Percentiles rank a stretch among this genome's conserved stretches.
phyloP scores from a whole-genome alignment of 30 jellyfish, hydroid and myxozoan species.

The Sanderia malayensis region DNA sequence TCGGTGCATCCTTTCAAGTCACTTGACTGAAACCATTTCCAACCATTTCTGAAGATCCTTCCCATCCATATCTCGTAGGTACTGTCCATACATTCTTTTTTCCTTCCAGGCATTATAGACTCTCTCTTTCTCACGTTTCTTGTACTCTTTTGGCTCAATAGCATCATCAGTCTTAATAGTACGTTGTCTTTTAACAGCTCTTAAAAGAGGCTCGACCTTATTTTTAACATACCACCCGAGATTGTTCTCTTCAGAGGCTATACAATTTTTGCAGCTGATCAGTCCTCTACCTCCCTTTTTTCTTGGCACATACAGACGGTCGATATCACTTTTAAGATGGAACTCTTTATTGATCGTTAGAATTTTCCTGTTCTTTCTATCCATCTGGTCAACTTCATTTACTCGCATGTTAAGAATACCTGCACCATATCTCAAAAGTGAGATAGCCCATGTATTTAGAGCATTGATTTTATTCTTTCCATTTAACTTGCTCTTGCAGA shows the following conservation, averaged over 20 bases:
- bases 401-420: slow-evolving; percentile 10
- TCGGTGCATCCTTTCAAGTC: neutral
- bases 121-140: neutral
- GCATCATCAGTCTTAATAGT: slow-evolving; percentile 9
- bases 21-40: too few relatives aligned
- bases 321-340: slow-evolving; percentile 15
- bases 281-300: slow-evolving; percentile 30
- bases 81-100: slow-evolving; percentile 42
- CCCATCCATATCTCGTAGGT: too few relatives aligned
- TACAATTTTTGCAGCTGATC: slow-evolving; percentile 10
- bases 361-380: slow-evolving; percentile 7
- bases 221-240: slow-evolving; percentile 4
- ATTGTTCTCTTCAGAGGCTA: slow-evolving; percentile 18
- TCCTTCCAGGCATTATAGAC: slow-evolving; percentile 6
- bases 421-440: slow-evolving; percentile 1
- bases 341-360: slow-evolving; percentile 6
- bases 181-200: slow-evolving; percentile 7
- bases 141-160: slow-evolving; percentile 1
- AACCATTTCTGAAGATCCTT: too few relatives aligned
- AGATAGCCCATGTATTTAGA: slow-evolving; percentile 10
- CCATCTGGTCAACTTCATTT: neutral
- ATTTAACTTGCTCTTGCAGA: slow-evolving; percentile 9
- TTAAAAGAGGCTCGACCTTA: neutral
- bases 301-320: slow-evolving; percentile 7
- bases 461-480: slow-evolving; percentile 17